Percentiles rank a stretch among this genome's conserved stretches.
These are phyloP conservation scores for Nipponacmea schrenckii DNA, from an alignment of 2,888 invertebrate genomes.

Conservation along the genomic window DNA sequence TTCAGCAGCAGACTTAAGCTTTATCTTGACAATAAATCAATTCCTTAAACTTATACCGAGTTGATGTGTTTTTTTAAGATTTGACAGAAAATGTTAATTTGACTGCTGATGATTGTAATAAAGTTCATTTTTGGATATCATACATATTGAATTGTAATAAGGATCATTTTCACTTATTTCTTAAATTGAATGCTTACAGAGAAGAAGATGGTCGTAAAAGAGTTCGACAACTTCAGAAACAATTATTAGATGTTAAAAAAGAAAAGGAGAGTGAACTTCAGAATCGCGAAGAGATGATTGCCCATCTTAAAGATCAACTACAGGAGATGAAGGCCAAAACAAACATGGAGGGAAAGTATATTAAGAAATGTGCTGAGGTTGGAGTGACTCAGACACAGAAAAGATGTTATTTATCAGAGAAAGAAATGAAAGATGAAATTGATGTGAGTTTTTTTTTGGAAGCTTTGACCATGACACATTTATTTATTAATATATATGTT, in stretches of 20 bases:
- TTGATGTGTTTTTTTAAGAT: no score
- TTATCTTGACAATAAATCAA: no score
- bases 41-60: no score
- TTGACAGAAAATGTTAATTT: no score
- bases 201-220: conserved; percentile 65
- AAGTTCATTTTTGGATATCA: no score
- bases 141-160: no score
- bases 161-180: no score
- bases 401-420: conserved; percentile 55
- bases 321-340: conserved; percentile 68
- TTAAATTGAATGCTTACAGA: conserved; percentile 42
- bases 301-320: conserved; percentile 68
- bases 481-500: no score
- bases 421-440: conserved; percentile 58
- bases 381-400: conserved; percentile 66
- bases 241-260: conserved; percentile 61
- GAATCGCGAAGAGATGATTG: conserved; percentile 67
- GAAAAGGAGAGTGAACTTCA: conserved; percentile 65
- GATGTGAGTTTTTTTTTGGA: conserved; percentile 43
- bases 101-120: no score
- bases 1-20: no score
- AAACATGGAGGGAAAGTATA: conserved; percentile 68
- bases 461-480: no score
- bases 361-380: conserved; percentile 67
- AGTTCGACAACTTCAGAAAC: conserved; percentile 58